Conservation (phyloP, 2,888 invertebrate species). For the Troilus luridus region DNA sequence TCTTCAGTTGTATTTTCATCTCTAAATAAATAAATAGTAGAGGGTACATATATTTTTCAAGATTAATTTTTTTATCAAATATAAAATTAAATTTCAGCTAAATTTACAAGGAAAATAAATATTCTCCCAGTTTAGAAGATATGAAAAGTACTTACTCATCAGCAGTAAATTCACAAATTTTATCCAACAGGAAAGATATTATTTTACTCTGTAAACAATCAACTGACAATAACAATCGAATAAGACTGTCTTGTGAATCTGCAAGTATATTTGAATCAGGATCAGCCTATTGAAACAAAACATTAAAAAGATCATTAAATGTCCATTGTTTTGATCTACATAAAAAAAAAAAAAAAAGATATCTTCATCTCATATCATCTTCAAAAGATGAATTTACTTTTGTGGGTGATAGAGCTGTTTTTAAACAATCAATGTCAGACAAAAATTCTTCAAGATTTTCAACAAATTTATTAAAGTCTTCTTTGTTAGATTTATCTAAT, state of each 20-base stretch:
- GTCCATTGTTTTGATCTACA: too few species aligned
- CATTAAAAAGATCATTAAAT: slow-evolving; percentile 19
- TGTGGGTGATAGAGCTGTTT: slow-evolving; percentile 68
- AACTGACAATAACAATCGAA: slow-evolving; percentile 77
- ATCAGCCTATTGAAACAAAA: slow-evolving; percentile 61
- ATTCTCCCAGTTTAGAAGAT: slow-evolving; percentile 48
- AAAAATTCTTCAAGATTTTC: slow-evolving; percentile 66
- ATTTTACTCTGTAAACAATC: slow-evolving; percentile 75
- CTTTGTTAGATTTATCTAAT: slow-evolving; percentile 57
- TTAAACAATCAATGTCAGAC: slow-evolving; percentile 68
- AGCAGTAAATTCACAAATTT: slow-evolving; percentile 74
- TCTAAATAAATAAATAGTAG: slow-evolving; percentile 44
- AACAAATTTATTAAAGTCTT: slow-evolving; percentile 63
- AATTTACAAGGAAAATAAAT: neutral
- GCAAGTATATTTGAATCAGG: slow-evolving; percentile 64
- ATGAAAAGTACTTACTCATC: slow-evolving; percentile 60
- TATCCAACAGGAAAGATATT: slow-evolving; percentile 75
- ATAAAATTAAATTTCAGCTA: slow-evolving; percentile 30
- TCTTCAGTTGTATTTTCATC: slow-evolving; percentile 55
- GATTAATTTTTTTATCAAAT: neutral
- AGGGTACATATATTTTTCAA: neutral
- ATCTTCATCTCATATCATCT: too few species aligned
- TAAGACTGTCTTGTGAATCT: slow-evolving; percentile 73
- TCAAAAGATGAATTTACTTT: slow-evolving; percentile 66
- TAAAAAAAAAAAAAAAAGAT: neutral